These are phyloP conservation scores for Drosophila fuyamai DNA, from an alignment of 1,140 invertebrate species.

Conservation along the genomic window DNA sequence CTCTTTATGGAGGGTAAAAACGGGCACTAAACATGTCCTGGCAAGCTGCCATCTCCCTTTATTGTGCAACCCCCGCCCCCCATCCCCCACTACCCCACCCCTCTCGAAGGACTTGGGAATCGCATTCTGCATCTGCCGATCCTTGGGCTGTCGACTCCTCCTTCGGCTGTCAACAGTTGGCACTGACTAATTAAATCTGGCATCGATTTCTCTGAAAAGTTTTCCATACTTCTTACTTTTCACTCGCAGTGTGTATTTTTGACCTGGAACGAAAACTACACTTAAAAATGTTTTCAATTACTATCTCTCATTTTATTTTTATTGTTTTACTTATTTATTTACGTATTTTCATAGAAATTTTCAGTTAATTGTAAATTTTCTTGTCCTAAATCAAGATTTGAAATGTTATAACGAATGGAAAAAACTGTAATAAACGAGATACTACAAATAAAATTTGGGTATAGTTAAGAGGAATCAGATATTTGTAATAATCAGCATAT, in stretches of 20 bases:
- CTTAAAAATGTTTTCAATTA: not conserved
- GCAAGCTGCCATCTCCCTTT: constrained; percentile 44
- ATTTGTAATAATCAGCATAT: too few relatives aligned
- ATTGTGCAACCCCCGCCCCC: not conserved
- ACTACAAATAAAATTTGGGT: too few relatives aligned
- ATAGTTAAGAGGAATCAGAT: too few relatives aligned
- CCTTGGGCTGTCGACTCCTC: constrained; percentile 20
- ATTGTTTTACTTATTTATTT: not conserved
- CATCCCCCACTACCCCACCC: not conserved
- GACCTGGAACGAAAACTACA: not conserved
- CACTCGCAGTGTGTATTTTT: not conserved
- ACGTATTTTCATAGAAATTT: not conserved
- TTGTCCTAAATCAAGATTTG: too few relatives aligned
- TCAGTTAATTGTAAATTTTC: not conserved
- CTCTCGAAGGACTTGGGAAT: constrained; percentile 18
- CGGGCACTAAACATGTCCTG: constrained; percentile 47
- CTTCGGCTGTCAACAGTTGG: constrained; percentile 31
- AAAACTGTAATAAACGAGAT: too few relatives aligned
- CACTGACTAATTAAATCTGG: constrained; percentile 46
- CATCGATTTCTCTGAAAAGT: constrained; percentile 37
- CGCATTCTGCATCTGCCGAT: constrained; percentile 36
- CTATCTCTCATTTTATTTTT: not conserved
- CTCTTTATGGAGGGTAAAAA: constrained; percentile 34
- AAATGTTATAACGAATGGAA: too few relatives aligned
- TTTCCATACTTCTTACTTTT: not conserved